Evolutionary conservation across 1,140 invertebrate genomes (phyloP).

Genomic region (Drepana arcuata): DNA sequence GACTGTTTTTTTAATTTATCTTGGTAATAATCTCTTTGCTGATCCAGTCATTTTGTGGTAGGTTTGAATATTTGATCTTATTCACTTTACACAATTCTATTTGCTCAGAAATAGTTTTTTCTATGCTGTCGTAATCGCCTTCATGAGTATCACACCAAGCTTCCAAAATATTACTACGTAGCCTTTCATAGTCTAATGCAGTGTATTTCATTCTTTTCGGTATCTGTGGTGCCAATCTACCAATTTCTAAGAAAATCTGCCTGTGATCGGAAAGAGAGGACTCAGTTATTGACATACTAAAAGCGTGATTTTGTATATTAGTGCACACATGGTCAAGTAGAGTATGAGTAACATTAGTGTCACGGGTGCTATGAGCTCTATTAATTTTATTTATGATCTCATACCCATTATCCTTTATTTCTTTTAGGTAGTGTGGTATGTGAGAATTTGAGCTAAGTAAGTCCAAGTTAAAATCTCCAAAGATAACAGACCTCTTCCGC

Average conservation of each 20-base stretch:
- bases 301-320: slow-evolving; percentile 9
- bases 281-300: slow-evolving; percentile 8
- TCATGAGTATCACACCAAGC: not conserved
- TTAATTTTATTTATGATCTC: slow-evolving; percentile 15
- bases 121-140: not conserved
- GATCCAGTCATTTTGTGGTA: not conserved
- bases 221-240: not conserved
- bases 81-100: not conserved
- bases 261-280: slow-evolving; percentile 12
- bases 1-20: not conserved
- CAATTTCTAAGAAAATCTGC: slow-evolving; percentile 7
- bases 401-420: slow-evolving; percentile 9
- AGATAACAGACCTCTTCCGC: not conserved
- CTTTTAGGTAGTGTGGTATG: slow-evolving; percentile 6
- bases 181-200: not conserved
- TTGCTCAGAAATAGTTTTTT: not conserved
- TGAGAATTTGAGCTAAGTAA: not conserved
- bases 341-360: slow-evolving; percentile 6
- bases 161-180: not conserved
- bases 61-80: not conserved
- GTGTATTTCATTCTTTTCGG: not conserved
- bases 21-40: not conserved
- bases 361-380: slow-evolving; percentile 10
- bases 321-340: slow-evolving; percentile 12
- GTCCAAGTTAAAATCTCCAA: not conserved